Percentiles rank a stretch among this genome's conserved stretches.
These are phyloP conservation scores for Hystrix cristata DNA, from an alignment of 2,113 vertebrate species.

Conservation along the genomic window DNA sequence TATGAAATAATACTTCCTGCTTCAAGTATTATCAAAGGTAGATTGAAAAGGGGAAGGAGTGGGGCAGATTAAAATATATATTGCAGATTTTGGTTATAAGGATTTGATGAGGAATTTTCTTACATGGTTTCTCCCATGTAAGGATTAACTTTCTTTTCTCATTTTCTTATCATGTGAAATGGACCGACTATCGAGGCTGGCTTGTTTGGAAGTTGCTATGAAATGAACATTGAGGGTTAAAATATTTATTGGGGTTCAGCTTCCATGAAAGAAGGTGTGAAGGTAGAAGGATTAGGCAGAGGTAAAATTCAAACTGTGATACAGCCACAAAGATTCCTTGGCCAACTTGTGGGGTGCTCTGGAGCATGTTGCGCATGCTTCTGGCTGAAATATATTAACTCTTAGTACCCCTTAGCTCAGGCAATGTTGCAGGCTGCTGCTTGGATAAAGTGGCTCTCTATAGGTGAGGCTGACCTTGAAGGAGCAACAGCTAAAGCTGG, in stretches of 20 bases:
- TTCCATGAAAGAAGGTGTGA: background rate
- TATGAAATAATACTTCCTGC: conserved; percentile 33
- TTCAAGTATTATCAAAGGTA: background rate
- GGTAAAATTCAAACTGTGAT: background rate
- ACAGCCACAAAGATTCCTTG: too few relatives aligned
- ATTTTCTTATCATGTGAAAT: background rate
- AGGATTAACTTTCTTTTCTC: background rate
- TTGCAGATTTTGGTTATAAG: background rate
- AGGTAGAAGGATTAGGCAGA: background rate
- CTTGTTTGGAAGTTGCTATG: background rate
- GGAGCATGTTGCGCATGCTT: background rate
- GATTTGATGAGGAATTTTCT: conserved; percentile 22
- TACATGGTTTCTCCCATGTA: background rate
- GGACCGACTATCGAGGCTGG: background rate
- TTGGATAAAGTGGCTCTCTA: background rate
- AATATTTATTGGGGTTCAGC: background rate
- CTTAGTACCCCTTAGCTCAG: background rate
- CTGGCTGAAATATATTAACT: background rate
- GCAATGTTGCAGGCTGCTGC: background rate
- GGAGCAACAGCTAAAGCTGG: background rate
- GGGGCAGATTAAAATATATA: background rate
- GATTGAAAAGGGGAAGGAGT: background rate
- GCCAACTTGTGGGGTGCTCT: background rate
- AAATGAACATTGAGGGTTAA: background rate
- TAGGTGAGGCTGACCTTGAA: background rate